phyloP scores from a whole-genome alignment of 2,888 invertebrate species.

The Parnassius smintheus region DNA sequence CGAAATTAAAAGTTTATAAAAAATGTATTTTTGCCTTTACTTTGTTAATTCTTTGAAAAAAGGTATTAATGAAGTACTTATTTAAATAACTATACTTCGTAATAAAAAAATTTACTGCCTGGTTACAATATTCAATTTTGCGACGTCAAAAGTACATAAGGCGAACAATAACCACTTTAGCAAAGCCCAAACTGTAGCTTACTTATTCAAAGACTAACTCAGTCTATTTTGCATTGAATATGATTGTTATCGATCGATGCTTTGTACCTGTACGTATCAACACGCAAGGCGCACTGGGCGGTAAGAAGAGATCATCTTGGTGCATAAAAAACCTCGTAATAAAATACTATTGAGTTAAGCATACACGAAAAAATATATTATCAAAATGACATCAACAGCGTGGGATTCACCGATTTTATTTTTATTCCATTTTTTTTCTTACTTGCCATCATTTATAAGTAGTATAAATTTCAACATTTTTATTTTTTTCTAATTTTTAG shows the following conservation, averaged over 20 bases:
- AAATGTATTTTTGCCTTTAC: too few relatives aligned
- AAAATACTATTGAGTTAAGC: conserved; percentile 8
- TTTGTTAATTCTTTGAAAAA: background rate
- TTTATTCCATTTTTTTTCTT: conserved; percentile 17
- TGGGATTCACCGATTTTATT: conserved; percentile 16
- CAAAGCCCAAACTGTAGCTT: conserved; percentile 25
- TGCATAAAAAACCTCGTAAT: conserved; percentile 8
- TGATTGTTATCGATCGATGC: conserved; percentile 45
- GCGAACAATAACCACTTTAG: conserved; percentile 29
- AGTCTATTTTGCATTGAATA: conserved; percentile 48
- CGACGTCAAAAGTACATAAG: conserved; percentile 21
- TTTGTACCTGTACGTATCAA: conserved; percentile 34
- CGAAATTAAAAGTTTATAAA: too few relatives aligned
- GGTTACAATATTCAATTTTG: conserved; percentile 25
- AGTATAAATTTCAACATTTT: conserved; percentile 20
- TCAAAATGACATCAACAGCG: conserved; percentile 12
- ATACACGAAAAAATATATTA: conserved; percentile 10
- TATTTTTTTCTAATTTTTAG: conserved; percentile 15
- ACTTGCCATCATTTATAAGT: conserved; percentile 17
- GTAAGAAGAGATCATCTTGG: conserved; percentile 25
- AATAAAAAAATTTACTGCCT: conserved; percentile 20
- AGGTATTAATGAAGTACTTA: conserved; percentile 9
- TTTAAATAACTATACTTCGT: conserved; percentile 14
- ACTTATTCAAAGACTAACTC: conserved; percentile 20
- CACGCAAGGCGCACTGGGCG: conserved; percentile 27